Evolutionary conservation across 2,797 vertebrate genomes (phyloP), one percentile per base, ranked within the genome.

Genomic region (Anabacerthia variegaticeps): DNA sequence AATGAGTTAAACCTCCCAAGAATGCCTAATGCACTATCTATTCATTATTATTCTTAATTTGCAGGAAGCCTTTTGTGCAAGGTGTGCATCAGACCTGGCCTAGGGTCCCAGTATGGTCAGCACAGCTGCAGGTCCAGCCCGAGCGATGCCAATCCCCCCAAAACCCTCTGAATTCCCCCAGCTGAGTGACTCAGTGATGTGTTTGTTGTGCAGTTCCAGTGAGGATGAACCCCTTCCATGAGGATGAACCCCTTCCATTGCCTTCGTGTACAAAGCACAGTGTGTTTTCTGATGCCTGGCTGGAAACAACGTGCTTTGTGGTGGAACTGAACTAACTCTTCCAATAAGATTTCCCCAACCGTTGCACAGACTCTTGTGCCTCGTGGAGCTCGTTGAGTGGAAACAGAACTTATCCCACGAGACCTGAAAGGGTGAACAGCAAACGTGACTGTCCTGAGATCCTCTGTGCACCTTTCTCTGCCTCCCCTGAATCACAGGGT

Each of bases 141-240:
- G 54, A 61, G 27, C 34, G 56, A 2, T 43, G 46, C 21, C 49
- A 39, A 61, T 55, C 51, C 26, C 72, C 18, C 11, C 61, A 43
- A 41, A 43, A 41, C 34, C 7, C 10, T n/a, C 63, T 23, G 36
- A 8, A 18, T 20, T 62, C 9, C 36, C 13, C 0, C 2, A n/a
- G 51, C 0, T 55, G 34, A 4, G 37, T 62, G 56, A 7, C 21
- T 75, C 8, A 1, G 14, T 26, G 74, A 16, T 7, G 2, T 1
- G 12, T 55, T 77, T 30, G 16, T 48, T 69, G 9, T 3, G 0
- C 1, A 52, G 12, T 56, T 48, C 26, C 43, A 18, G 37, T 32
- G 68, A 83, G 43, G 30, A 36, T 26, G 34, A 83, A 21, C 54
- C 37, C 5, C 41, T 48, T 48, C 21, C 24, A 3, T 8, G 68